These are phyloP conservation scores for Misgurnus mizolepis DNA, from an alignment of 2,113 vertebrate genomes.

Conservation along the genomic window DNA sequence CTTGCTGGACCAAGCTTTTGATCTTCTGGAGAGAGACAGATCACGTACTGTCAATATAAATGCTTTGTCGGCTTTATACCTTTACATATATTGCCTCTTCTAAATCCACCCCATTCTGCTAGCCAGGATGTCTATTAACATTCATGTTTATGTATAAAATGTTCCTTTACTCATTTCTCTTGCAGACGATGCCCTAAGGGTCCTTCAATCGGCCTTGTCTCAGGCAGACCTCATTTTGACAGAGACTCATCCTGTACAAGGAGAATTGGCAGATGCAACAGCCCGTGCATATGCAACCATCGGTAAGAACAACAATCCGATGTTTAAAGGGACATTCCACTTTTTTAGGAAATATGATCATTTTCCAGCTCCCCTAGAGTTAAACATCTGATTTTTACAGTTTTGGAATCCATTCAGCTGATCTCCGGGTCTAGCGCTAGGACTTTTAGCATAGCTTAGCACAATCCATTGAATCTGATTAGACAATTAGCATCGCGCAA, in stretches of 20 bases:
- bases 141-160: background rate
- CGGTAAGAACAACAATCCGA: slow-evolving; percentile 70
- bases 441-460: too few species aligned
- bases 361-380: too few species aligned
- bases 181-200: slow-evolving; percentile 75
- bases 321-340: background rate
- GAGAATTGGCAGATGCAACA: slow-evolving; percentile 81
- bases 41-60: slow-evolving; percentile 60
- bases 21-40: slow-evolving; percentile 66
- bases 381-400: too few species aligned
- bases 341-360: too few species aligned
- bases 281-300: slow-evolving; percentile 81
- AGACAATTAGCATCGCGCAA: too few species aligned
- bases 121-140: background rate
- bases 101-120: background rate
- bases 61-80: background rate
- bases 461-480: too few species aligned
- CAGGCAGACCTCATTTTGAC: slow-evolving; percentile 75
- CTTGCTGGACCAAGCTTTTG: slow-evolving; percentile 59
- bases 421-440: too few species aligned
- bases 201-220: slow-evolving; percentile 67
- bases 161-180: slow-evolving; percentile 14
- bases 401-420: too few species aligned
- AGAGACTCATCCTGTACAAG: slow-evolving; percentile 77
- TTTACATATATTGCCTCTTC: background rate